These are phyloP conservation scores for Amiota communis DNA, from an alignment of 2,888 invertebrate genomes.

Conservation along the genomic window DNA sequence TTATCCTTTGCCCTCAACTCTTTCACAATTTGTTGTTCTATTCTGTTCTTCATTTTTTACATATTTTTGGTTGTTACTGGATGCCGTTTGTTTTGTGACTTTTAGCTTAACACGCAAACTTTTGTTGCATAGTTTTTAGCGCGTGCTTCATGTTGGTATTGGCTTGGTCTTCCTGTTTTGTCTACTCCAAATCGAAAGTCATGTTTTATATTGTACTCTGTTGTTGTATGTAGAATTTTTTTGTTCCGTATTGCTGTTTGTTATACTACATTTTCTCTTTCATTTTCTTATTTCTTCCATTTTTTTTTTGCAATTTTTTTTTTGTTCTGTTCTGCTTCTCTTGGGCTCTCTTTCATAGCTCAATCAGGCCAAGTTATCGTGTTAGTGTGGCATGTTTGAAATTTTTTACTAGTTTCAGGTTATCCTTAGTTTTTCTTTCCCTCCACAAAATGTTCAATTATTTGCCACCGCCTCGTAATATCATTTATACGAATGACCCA, in stretches of 20 bases:
- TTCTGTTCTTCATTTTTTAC: not conserved
- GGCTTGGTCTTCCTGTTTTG: not conserved
- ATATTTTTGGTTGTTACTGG: no score
- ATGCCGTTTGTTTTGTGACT: slow-evolving; percentile 5
- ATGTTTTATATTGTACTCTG: slow-evolving; percentile 50
- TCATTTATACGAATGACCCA: slow-evolving; percentile 33
- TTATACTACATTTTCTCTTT: slow-evolving; percentile 1
- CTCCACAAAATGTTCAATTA: not conserved
- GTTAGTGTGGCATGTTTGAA: slow-evolving; percentile 44
- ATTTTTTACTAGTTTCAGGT: slow-evolving; percentile 59
- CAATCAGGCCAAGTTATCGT: slow-evolving; percentile 22
- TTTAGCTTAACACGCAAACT: slow-evolving; percentile 29
- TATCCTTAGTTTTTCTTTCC: slow-evolving; percentile 30
- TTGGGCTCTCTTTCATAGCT: not conserved
- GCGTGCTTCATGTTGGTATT: not conserved
- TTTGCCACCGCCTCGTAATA: slow-evolving; percentile 3
- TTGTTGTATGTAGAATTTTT: not conserved
- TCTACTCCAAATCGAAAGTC: slow-evolving; percentile 46
- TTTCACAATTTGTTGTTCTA: not conserved
- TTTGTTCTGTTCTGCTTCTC: not conserved
- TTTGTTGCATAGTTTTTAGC: slow-evolving; percentile 26
- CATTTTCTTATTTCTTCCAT: not conserved
- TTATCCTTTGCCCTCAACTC: not conserved
- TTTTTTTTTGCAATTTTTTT: not conserved
- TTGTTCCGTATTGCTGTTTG: slow-evolving; percentile 17